Conservation (phyloP, 2,113 vertebrate species). For the Microcebus griseorufus region DNA sequence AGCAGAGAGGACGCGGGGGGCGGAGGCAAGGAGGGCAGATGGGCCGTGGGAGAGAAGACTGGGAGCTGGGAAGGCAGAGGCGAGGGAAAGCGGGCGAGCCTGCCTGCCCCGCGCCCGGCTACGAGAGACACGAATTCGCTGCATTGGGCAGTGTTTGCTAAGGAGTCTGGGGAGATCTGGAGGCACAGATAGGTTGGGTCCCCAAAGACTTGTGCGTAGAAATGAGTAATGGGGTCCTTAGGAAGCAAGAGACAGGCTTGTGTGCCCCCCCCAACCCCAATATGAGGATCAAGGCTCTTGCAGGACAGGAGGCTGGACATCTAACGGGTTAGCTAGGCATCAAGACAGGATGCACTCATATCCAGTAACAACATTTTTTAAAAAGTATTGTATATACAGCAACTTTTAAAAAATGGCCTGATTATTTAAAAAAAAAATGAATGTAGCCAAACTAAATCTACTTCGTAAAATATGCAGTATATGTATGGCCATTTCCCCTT, state of each 20-base stretch:
- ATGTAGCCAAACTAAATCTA: background rate
- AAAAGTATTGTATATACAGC: background rate
- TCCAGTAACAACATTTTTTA: background rate
- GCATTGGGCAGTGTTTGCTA: background rate
- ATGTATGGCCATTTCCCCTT: background rate
- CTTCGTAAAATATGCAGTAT: background rate
- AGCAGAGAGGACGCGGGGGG: background rate
- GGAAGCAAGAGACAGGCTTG: background rate
- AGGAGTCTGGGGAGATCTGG: constrained; percentile 35
- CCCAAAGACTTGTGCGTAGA: background rate
- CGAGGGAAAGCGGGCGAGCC: background rate
- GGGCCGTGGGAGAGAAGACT: background rate
- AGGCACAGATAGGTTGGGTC: background rate
- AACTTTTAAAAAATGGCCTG: background rate
- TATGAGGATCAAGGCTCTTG: background rate
- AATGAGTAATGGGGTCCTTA: background rate
- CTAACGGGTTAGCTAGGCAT: background rate
- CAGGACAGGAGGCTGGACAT: background rate
- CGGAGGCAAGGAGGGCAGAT: background rate
- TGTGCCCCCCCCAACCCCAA: background rate
- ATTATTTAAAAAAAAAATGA: constrained; percentile 22
- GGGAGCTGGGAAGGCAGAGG: background rate
- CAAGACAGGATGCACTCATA: background rate
- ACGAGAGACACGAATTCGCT: background rate
- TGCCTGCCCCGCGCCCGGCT: background rate